A percentile compares a stretch with the other conserved stretches of the same genome.
phyloP scores from a whole-genome alignment of 2,888 invertebrate genomes.

The Chrysolina americana region DNA sequence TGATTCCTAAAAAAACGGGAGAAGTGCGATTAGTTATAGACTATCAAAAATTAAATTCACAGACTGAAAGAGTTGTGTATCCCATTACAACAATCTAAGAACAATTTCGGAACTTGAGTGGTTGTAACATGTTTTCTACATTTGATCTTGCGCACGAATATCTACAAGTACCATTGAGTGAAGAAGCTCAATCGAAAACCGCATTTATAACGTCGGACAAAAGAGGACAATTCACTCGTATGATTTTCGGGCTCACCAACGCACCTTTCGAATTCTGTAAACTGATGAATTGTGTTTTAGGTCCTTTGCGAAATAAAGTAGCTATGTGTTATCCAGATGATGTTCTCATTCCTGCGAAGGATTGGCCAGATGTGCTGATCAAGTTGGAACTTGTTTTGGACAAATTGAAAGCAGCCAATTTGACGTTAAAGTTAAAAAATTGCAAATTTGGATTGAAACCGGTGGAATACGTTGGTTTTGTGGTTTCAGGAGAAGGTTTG shows the following conservation, averaged over 20 bases:
- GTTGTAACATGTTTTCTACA: conserved; percentile 22
- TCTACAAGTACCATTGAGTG: conserved; percentile 28
- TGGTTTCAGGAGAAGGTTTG: background rate
- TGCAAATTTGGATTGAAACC: background rate
- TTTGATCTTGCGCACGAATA: conserved; percentile 27
- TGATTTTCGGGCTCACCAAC: conserved; percentile 39
- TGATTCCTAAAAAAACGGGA: too few relatives aligned
- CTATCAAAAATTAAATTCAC: conserved; percentile 22
- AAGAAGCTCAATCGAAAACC: conserved; percentile 22
- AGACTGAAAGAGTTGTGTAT: conserved; percentile 19
- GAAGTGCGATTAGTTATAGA: conserved; percentile 21
- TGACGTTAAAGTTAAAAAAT: background rate
- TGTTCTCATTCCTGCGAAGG: background rate
- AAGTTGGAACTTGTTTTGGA: too few relatives aligned
- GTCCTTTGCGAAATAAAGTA: background rate
- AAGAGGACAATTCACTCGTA: background rate
- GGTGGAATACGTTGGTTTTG: background rate
- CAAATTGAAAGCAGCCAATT: too few relatives aligned
- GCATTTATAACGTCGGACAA: conserved; percentile 27
- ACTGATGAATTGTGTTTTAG: conserved; percentile 33
- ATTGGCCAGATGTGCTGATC: background rate
- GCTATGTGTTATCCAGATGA: background rate
- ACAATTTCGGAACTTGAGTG: background rate
- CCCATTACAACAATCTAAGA: conserved; percentile 13
- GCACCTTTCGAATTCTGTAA: conserved; percentile 40